Evolutionary conservation across 2,797 vertebrate species (phyloP).

Genomic region (Liasis olivaceus): DNA sequence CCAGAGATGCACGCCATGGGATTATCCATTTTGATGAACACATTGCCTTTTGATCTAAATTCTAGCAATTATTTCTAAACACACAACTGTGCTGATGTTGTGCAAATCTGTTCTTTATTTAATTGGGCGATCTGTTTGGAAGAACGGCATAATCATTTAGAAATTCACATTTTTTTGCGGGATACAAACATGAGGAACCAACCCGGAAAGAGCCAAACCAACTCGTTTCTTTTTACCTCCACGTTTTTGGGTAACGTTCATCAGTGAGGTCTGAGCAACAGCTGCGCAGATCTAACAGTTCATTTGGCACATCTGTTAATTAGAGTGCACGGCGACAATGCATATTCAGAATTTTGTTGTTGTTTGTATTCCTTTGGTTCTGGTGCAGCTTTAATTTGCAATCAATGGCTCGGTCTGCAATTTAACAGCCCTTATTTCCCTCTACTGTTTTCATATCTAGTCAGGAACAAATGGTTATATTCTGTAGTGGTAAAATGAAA

Average conservation of each 20-base stretch:
- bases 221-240: constrained; percentile 53
- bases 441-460: constrained; percentile 25
- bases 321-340: constrained; percentile 68
- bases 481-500: background rate
- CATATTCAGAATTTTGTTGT: constrained; percentile 63
- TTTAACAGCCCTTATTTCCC: constrained; percentile 44
- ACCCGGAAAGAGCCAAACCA: constrained; percentile 37
- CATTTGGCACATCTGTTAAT: constrained; percentile 72
- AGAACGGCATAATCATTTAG: background rate
- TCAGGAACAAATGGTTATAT: constrained; percentile 54
- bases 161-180: background rate
- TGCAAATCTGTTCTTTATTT: background rate
- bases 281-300: constrained; percentile 69
- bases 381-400: constrained; percentile 56
- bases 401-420: constrained; percentile 57
- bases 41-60: background rate
- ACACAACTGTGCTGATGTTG: background rate
- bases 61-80: background rate
- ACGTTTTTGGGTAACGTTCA: constrained; percentile 64
- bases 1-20: background rate
- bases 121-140: background rate
- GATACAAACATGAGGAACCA: background rate
- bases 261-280: constrained; percentile 64
- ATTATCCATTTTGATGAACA: background rate
- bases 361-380: constrained; percentile 1